Base-by-base conservation (phyloP, 2,888 invertebrate species). In the Nomada hirtipes region DNA sequence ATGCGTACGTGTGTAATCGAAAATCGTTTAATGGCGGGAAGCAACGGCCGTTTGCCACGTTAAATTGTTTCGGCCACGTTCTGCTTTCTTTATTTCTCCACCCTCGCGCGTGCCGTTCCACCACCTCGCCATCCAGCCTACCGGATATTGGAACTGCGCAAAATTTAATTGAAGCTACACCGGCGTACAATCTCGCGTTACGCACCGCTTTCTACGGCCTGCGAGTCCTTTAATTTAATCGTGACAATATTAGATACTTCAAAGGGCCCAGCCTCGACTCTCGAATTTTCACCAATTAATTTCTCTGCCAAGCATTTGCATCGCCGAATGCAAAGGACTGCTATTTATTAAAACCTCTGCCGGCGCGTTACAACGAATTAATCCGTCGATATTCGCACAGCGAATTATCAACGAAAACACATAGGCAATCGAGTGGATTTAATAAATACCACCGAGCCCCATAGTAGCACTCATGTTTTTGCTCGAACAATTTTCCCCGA, bases 11-110 rank as follows among this genome's bases (percentile, higher is more conserved):
- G 76, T 74, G 76, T 72, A 87, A 87, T 87, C 82, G 87, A 84
- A 87, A 87, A 86, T 79, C 79, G 74, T 80, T 87, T 84, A 78
- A 80, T 79, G 63, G 76, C 57, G 67, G 81, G 74, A 74, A 77
- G 70, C 76, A 78, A 60, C 65, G 76, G 77, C 23, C 67, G 86
- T 78, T 76, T 72, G 78, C 76, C 64, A 53, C 79, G 82, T 57
- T 77, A 79, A 78, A 80, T 80, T 82, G 75, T 82, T 79, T 75
- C 72, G 67, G 67, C 61, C 68, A 52, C 78, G 67, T 61, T 29
- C 42, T 60, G 55, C 57, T 15, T 71, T 71, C 60, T 60, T 23
- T 59, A n/a, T 68, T 23, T 55, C 13, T 50, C 23, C 20, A 26
- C 11, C 29, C 7, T 52, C 23, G 50, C 52, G 10, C 65, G 11